Conservation (phyloP, 2,797 vertebrate genomes). For the Heterohyrax brucei region DNA sequence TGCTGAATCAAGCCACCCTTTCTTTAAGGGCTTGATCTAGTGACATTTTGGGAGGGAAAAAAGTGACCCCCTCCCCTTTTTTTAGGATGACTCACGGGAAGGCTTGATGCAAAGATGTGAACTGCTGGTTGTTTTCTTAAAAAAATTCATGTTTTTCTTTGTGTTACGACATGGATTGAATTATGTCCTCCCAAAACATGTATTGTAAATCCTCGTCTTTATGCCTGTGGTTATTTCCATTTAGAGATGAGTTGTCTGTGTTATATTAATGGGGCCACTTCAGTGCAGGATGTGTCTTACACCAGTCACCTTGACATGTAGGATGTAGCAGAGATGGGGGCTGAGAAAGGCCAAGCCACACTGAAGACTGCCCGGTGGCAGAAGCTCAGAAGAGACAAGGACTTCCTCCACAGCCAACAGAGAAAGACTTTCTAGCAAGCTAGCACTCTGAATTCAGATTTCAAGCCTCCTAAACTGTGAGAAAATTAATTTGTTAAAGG, state of each 20-base stretch:
- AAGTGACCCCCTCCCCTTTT: neutral
- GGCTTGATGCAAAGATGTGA: neutral
- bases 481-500: neutral
- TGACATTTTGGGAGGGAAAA: neutral
- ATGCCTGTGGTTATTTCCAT: neutral
- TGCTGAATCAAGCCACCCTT: neutral
- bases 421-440: neutral
- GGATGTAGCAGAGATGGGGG: neutral
- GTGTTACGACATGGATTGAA: neutral
- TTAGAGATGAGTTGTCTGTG: neutral
- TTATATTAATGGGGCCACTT: neutral
- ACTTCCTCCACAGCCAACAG: neutral
- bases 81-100: neutral
- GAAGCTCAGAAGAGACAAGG: neutral
- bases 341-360: neutral
- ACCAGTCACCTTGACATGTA: neutral
- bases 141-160: slow-evolving; percentile 6
- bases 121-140: neutral
- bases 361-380: neutral
- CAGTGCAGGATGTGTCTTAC: neutral
- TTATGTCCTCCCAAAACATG: neutral
- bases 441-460: neutral
- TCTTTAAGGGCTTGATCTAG: neutral
- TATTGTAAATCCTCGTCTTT: neutral
- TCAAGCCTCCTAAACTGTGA: neutral